Percentiles rank a stretch among this genome's conserved stretches.
These are phyloP conservation scores for Scaptomyza montana DNA, from an alignment of 1,140 invertebrate genomes.

Conservation along the genomic window DNA sequence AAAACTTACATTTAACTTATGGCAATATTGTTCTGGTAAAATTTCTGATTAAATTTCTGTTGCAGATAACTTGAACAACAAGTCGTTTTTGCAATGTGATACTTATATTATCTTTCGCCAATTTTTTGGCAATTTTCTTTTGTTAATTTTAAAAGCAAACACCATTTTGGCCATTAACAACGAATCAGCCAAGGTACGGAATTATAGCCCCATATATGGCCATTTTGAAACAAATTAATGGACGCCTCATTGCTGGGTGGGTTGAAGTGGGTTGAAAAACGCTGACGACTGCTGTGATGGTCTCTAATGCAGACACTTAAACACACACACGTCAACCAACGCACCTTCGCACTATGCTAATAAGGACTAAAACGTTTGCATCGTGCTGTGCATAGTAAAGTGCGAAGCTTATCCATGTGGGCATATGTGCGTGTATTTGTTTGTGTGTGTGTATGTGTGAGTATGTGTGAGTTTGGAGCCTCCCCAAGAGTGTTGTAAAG, in stretches of 20 bases:
- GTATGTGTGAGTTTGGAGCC: background rate
- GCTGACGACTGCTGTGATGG: slow-evolving; percentile 65
- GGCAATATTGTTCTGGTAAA: slow-evolving; percentile 54
- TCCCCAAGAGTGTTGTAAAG: slow-evolving; percentile 60
- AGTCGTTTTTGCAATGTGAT: background rate
- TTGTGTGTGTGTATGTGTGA: background rate
- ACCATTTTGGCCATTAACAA: slow-evolving; percentile 68
- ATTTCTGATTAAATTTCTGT: slow-evolving; percentile 57
- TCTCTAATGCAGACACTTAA: slow-evolving; percentile 75
- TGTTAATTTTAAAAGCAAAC: slow-evolving; percentile 71
- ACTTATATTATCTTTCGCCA: background rate
- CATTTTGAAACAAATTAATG: slow-evolving; percentile 74
- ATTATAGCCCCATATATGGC: slow-evolving; percentile 60
- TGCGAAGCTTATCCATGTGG: slow-evolving; percentile 32
- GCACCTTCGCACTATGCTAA: slow-evolving; percentile 5
- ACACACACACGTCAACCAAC: slow-evolving; percentile 1
- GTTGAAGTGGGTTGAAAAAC: slow-evolving; percentile 30
- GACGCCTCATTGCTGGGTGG: slow-evolving; percentile 43
- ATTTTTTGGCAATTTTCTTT: background rate
- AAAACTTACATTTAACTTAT: slow-evolving; percentile 57
- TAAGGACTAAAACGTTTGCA: slow-evolving; percentile 55
- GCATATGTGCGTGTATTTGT: background rate
- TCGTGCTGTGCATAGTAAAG: slow-evolving; percentile 24
- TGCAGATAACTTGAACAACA: too few species aligned
- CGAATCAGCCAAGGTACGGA: slow-evolving; percentile 53